Percentiles rank a stretch among this genome's conserved stretches.
Conservation (phyloP, 2,113 vertebrate species). For the Nibea coibor region DNA sequence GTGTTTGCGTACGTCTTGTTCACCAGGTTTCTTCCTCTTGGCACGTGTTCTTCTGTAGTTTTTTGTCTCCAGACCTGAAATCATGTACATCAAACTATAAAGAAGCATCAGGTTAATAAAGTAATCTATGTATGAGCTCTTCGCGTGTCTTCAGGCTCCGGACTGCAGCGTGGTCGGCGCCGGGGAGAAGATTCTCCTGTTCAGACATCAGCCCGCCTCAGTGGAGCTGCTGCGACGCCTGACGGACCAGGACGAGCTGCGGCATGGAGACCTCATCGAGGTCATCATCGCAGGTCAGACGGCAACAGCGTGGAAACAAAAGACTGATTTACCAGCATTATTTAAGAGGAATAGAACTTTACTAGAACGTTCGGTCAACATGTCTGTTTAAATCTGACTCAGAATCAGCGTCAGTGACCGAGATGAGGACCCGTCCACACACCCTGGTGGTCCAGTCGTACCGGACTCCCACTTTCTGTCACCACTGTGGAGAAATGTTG, state of each 20-base stretch:
- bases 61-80: background rate
- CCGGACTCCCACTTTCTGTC: slow-evolving; percentile 83
- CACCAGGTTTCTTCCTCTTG: no score
- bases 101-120: background rate
- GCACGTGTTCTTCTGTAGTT: background rate
- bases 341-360: no score
- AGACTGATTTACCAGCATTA: no score
- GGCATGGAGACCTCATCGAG: slow-evolving; percentile 81
- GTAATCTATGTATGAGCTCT: no score
- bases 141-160: slow-evolving; percentile 72
- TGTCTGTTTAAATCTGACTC: slow-evolving; percentile 3
- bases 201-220: slow-evolving; percentile 69
- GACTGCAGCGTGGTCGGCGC: slow-evolving; percentile 72
- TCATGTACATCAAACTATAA: background rate
- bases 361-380: no score
- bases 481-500: slow-evolving; percentile 85
- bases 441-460: slow-evolving; percentile 83
- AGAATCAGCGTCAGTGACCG: slow-evolving; percentile 74
- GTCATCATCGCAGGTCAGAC: slow-evolving; percentile 80
- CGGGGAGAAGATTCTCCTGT: slow-evolving; percentile 80
- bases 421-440: slow-evolving; percentile 80
- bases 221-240: slow-evolving; percentile 75
- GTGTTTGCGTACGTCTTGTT: no score
- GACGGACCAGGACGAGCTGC: slow-evolving; percentile 64
- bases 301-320: background rate